A percentile compares a stretch with the other conserved stretches of the same genome.
Evolutionary conservation across 2,113 vertebrate species (phyloP).

Genomic region (Erpornis zantholeuca): DNA sequence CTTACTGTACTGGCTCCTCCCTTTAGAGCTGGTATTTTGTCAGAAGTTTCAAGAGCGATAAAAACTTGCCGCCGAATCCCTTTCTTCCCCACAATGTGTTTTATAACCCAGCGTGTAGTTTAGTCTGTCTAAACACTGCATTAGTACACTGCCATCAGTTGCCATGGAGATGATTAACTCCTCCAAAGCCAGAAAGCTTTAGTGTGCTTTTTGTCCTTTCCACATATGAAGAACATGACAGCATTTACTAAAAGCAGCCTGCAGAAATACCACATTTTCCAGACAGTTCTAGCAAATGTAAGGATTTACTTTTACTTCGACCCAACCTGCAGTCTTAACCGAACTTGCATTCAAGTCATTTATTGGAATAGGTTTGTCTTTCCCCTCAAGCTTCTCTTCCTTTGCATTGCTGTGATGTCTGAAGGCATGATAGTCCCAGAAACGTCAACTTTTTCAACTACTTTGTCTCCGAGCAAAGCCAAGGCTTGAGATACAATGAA

Average conservation of each 20-base stretch:
- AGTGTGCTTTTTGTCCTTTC: not conserved
- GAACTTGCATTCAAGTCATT: not conserved
- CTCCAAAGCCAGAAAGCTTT: slow-evolving; percentile 31
- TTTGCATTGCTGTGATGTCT: not conserved
- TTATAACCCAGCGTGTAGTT: slow-evolving; percentile 70
- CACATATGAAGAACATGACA: not conserved
- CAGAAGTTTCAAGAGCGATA: slow-evolving; percentile 51
- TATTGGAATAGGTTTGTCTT: not conserved
- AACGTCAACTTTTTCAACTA: not conserved
- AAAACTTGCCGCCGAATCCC: slow-evolving; percentile 65
- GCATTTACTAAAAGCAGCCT: not conserved
- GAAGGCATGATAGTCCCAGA: not conserved
- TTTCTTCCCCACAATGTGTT: slow-evolving; percentile 62
- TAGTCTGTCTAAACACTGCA: slow-evolving; percentile 71
- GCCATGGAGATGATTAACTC: slow-evolving; percentile 78
- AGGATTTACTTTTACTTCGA: not conserved
- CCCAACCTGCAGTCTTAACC: not conserved
- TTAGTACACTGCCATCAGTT: slow-evolving; percentile 67
- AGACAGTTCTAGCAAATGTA: not conserved
- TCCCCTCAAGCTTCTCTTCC: not conserved
- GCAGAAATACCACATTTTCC: not conserved
- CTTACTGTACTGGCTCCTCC: slow-evolving; percentile 11
- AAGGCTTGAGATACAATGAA: not conserved
- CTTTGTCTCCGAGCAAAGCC: not conserved
- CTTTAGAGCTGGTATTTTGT: slow-evolving; percentile 60